A percentile compares a stretch with the other conserved stretches of the same genome.
Evolutionary conservation across 2,888 invertebrate genomes (phyloP).

Genomic region (Troglohyphantes excavatus): DNA sequence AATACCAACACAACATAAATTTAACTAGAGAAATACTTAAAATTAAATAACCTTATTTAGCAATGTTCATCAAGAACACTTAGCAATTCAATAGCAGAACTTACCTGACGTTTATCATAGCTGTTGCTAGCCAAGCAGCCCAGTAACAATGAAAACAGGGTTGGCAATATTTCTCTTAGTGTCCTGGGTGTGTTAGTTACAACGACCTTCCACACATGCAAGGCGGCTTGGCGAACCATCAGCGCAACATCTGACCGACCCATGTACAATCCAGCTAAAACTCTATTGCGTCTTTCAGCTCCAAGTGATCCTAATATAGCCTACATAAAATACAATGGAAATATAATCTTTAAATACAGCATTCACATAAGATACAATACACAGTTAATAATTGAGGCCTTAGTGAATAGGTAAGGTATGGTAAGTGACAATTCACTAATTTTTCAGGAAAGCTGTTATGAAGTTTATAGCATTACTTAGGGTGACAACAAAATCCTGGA

Average conservation of each 20-base stretch:
- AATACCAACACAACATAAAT: background rate
- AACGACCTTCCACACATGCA: conserved; percentile 99
- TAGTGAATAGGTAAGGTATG: too few relatives aligned
- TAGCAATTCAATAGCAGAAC: background rate
- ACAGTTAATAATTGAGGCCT: background rate
- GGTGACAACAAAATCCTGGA: too few relatives aligned
- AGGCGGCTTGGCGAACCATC: conserved; percentile 97
- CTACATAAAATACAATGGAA: conserved; percentile 82
- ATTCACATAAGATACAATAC: background rate
- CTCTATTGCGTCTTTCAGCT: conserved; percentile 93
- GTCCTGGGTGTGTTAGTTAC: conserved; percentile 99
- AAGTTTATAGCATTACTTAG: too few relatives aligned
- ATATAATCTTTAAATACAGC: background rate
- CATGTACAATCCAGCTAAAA: conserved; percentile 97
- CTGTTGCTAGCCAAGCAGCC: conserved; percentile 98
- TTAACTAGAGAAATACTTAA: background rate
- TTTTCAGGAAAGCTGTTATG: too few relatives aligned
- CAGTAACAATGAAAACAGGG: conserved; percentile 93
- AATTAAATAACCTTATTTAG: background rate
- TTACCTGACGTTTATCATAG: conserved; percentile 94
- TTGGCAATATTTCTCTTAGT: conserved; percentile 96
- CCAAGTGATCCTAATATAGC: conserved; percentile 95
- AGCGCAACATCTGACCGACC: conserved; percentile 97
- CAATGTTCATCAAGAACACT: too few relatives aligned
- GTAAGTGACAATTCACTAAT: too few relatives aligned